A percentile compares a stretch with the other conserved stretches of the same genome.
Evolutionary conservation across 2,888 invertebrate species (phyloP).

Genomic region (Strigamia crassipes): DNA sequence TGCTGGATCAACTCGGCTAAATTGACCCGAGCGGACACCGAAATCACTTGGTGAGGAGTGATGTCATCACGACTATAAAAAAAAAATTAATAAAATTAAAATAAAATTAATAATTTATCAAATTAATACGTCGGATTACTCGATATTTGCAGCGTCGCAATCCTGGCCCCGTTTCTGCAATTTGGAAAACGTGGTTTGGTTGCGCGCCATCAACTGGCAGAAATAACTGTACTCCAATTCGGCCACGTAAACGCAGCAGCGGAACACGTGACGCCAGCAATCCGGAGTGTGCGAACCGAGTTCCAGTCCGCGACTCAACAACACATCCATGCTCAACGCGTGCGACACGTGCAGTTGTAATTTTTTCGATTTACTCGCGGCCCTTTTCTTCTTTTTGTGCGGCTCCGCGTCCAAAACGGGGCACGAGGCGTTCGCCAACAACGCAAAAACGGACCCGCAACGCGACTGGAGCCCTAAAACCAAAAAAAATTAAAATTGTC

Average conservation of each 20-base stretch:
- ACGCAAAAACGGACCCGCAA: slow-evolving; percentile 85
- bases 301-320: slow-evolving; percentile 84
- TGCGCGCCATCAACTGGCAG: slow-evolving; percentile 70
- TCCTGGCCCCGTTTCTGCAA: slow-evolving; percentile 1
- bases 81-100: too few species aligned
- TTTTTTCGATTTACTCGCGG: slow-evolving; percentile 51
- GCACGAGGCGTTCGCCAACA: slow-evolving; percentile 87
- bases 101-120: too few species aligned
- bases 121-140: too few species aligned
- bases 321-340: slow-evolving; percentile 87
- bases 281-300: slow-evolving; percentile 89
- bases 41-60: neutral
- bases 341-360: slow-evolving; percentile 66
- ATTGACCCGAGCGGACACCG: slow-evolving; percentile 60
- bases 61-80: neutral
- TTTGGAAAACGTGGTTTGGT: neutral
- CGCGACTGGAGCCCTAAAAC: slow-evolving; percentile 76
- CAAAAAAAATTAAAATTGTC: neutral
- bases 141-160: neutral
- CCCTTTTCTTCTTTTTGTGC: slow-evolving; percentile 48
- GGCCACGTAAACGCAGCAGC: slow-evolving; percentile 88
- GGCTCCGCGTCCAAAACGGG: slow-evolving; percentile 65
- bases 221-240: slow-evolving; percentile 89
- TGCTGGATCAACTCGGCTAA: slow-evolving; percentile 71
- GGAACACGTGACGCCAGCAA: slow-evolving; percentile 95